These are phyloP conservation scores for Venusia cambrica DNA, from an alignment of 2,888 invertebrate species.

Conservation along the genomic window DNA sequence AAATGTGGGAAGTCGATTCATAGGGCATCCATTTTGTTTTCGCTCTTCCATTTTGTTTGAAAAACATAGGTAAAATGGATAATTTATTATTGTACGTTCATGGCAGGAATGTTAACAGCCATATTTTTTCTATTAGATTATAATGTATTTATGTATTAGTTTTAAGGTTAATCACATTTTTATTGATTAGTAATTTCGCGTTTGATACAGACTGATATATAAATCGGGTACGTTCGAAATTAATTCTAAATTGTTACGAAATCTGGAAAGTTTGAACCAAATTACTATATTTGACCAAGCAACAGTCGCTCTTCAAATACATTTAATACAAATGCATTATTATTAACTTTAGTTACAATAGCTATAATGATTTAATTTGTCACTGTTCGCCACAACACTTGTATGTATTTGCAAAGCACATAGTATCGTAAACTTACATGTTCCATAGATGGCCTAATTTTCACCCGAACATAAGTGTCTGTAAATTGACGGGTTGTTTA, in stretches of 20 bases:
- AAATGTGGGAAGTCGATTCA: constrained; percentile 20
- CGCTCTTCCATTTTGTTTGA: constrained; percentile 40
- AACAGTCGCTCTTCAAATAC: no score
- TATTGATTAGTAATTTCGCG: constrained; percentile 11
- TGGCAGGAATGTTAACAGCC: constrained; percentile 28
- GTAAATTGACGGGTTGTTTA: no score
- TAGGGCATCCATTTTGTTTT: constrained; percentile 11
- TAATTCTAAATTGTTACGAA: constrained; percentile 6
- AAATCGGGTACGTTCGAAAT: constrained; percentile 35
- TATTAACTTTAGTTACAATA: no score
- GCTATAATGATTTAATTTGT: no score
- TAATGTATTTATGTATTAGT: constrained; percentile 19
- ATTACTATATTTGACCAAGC: no score
- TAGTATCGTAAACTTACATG: no score
- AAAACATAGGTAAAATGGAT: constrained; percentile 18
- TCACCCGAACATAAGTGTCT: no score
- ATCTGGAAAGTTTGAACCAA: background rate
- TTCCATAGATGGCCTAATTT: no score
- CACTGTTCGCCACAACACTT: no score
- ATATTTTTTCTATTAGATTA: constrained; percentile 23
- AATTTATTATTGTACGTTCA: constrained; percentile 22
- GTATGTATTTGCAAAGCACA: no score
- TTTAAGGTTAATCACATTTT: constrained; percentile 16
- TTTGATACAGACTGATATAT: constrained; percentile 36
- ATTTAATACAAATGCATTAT: no score